A percentile compares a stretch with the other conserved stretches of the same genome.
Conservation (phyloP, 2,797 vertebrate species). For the Perodicticus potto region DNA sequence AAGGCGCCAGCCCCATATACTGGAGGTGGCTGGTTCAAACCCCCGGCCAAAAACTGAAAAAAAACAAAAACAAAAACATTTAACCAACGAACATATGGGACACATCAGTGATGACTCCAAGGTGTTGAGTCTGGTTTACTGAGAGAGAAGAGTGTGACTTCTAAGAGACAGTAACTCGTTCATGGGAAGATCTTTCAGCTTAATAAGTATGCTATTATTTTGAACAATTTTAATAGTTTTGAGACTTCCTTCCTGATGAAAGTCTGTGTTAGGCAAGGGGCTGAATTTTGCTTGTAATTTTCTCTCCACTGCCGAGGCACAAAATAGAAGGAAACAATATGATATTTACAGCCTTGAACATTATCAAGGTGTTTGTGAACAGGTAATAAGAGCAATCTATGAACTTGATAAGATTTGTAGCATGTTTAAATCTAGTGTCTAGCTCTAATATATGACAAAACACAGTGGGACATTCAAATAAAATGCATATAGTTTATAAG, state of each 20-base stretch:
- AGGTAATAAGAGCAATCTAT: constrained; percentile 60
- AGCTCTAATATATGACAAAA: constrained; percentile 58
- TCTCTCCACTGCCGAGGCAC: constrained; percentile 45
- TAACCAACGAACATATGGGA: not conserved
- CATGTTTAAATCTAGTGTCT: constrained; percentile 69
- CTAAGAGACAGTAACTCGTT: not conserved
- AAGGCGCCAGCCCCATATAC: too few relatives aligned
- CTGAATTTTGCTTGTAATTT: constrained; percentile 54
- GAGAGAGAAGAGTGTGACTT: not conserved
- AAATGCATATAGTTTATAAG: constrained; percentile 49
- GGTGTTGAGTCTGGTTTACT: not conserved
- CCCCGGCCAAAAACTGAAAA: too few relatives aligned
- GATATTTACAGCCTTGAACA: constrained; percentile 67
- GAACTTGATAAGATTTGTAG: constrained; percentile 69
- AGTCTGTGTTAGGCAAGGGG: not conserved
- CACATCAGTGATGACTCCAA: not conserved
- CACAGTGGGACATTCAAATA: constrained; percentile 47
- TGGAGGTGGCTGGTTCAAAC: too few relatives aligned
- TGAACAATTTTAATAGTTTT: not conserved
- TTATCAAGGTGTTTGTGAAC: constrained; percentile 71
- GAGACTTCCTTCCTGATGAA: not conserved
- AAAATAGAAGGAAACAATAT: not conserved
- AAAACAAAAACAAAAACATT: too few relatives aligned
- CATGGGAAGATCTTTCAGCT: not conserved
- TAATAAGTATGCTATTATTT: not conserved